Evolutionary conservation across 1,140 invertebrate genomes (phyloP).

Genomic region (Gyrodactylus bullatarudis): DNA sequence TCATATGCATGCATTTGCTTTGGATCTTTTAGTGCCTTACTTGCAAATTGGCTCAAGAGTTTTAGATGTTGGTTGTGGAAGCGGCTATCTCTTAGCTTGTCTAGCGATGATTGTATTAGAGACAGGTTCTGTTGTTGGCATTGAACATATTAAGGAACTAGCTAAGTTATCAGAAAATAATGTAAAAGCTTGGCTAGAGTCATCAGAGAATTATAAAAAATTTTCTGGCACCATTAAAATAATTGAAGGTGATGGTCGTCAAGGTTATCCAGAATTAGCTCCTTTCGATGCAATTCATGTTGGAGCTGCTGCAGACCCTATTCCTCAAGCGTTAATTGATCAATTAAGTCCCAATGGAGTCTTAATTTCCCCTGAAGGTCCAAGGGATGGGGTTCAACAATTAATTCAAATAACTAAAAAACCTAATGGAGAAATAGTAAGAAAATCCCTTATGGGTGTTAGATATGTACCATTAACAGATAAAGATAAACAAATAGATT

Average conservation of each 20-base stretch:
- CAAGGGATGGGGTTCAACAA: slow-evolving; percentile 23
- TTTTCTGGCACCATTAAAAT: slow-evolving; percentile 13
- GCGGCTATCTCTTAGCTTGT: slow-evolving; percentile 71
- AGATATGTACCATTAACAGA: slow-evolving; percentile 84
- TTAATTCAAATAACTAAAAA: slow-evolving; percentile 38
- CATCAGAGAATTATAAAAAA: not conserved
- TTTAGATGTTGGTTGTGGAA: slow-evolving; percentile 72
- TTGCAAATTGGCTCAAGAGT: slow-evolving; percentile 36
- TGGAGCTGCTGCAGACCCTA: slow-evolving; percentile 43
- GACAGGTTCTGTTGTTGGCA: not conserved
- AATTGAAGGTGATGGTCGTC: slow-evolving; percentile 42
- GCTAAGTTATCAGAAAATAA: not conserved
- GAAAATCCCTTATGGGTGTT: slow-evolving; percentile 56
- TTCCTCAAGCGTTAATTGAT: slow-evolving; percentile 35
- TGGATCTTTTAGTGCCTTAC: slow-evolving; percentile 51
- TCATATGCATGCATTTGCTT: slow-evolving; percentile 81
- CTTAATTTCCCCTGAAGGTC: slow-evolving; percentile 57
- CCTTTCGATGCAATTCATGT: slow-evolving; percentile 75
- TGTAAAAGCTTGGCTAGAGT: not conserved
- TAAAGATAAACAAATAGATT: slow-evolving; percentile 36
- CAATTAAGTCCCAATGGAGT: slow-evolving; percentile 46
- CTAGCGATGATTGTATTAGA: slow-evolving; percentile 42
- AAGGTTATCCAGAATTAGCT: slow-evolving; percentile 32
- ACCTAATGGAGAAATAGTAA: slow-evolving; percentile 36
- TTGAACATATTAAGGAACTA: slow-evolving; percentile 1